phyloP scores from a whole-genome alignment of 2,888 invertebrate species.

The Drosophila fungiperda region DNA sequence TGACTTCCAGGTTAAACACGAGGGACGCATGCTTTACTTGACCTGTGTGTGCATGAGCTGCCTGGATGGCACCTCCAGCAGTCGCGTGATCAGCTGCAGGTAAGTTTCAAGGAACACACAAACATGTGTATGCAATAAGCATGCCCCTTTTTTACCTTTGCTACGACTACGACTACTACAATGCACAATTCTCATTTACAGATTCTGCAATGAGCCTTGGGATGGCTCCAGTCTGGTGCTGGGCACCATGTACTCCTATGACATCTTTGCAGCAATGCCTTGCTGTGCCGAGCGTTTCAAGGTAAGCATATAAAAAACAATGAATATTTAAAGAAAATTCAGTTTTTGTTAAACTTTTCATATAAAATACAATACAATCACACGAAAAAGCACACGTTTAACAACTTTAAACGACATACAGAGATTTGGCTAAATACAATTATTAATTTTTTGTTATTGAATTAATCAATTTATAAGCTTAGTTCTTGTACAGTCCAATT shows the following conservation, averaged over 20 bases:
- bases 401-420: too few relatives aligned
- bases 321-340: neutral
- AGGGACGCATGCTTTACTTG: slow-evolving; percentile 95
- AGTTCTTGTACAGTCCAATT: neutral
- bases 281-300: slow-evolving; percentile 97
- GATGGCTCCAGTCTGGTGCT: slow-evolving; percentile 96
- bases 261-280: slow-evolving; percentile 98
- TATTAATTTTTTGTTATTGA: too few relatives aligned
- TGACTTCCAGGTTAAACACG: slow-evolving; percentile 92
- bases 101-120: slow-evolving; percentile 51
- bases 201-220: slow-evolving; percentile 94
- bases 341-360: neutral
- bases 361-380: too few relatives aligned
- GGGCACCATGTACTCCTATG: slow-evolving; percentile 99
- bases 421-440: neutral
- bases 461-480: neutral
- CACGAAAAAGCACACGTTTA: too few relatives aligned
- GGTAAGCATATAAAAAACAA: slow-evolving; percentile 86
- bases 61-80: slow-evolving; percentile 92
- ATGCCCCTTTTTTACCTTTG: neutral
- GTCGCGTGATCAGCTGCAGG: slow-evolving; percentile 92
- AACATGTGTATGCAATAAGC: neutral
- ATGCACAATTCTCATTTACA: slow-evolving; percentile 39
- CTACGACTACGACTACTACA: neutral
- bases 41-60: slow-evolving; percentile 98